Base-by-base conservation (phyloP, 2,888 invertebrate genomes). In the Rotaria sp. region DNA sequence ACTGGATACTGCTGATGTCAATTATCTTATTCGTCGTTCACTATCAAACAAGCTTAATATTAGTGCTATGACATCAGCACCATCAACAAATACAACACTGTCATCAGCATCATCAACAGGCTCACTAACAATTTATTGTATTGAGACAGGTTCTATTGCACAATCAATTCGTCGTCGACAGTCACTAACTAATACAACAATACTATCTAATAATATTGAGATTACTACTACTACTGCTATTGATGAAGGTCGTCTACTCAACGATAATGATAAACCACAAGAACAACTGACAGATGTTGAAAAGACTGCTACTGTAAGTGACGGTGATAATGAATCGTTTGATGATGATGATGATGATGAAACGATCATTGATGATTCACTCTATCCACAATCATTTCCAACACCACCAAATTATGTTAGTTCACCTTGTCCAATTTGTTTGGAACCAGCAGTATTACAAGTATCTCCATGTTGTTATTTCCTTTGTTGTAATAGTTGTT, bases 271-370 rank as follows among this genome's bases (percentile, higher is more conserved):
- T n/a, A 80, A 45, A 15, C 8, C 26, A 24, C 45, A 45, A 45
- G 45, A 24, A 18, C 26, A 11, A 80, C n/a, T 45, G n/a, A 45
- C 80, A 80, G 80, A 80, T 45, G 80, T 45, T 45, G 80, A 80
- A 80, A 41, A 80, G n/a, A 45, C 41, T 13, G 41, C 15, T 45
- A 45, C 45, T 45, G 11, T n/a, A n/a, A 80, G 80, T n/a, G 45
- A 80, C 21, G 80, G 45, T 80, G 80, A 80, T 45, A n/a, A 45
- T 45, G 41, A 26, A n/a, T 67, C 67, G 67, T 67, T 67, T 18
- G 80, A 80, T 80, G 80, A 80, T 45, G 80, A 80, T 80, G 80
- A 80, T 45, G 41, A 45, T 26, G 45, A 45, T 80, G 80, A 80
- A 80, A 80, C 80, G n/a, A 41, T 80, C 38, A 45, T 80, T 45